Evolutionary conservation across 2,888 invertebrate species (phyloP).

Genomic region (Eurois occulta): DNA sequence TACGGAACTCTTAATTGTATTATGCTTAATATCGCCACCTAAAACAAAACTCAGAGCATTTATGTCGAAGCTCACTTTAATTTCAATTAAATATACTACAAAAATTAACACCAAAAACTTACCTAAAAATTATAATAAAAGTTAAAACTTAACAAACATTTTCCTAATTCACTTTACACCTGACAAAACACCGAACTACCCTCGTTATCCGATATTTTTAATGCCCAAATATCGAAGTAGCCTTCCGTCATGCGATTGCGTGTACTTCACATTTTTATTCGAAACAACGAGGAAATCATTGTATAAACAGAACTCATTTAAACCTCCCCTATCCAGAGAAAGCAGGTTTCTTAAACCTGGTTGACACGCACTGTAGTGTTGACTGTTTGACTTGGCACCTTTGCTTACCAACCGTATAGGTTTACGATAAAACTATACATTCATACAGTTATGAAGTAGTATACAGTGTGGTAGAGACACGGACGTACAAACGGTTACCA

Average conservation of each 20-base stretch:
- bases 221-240: slow-evolving; percentile 71
- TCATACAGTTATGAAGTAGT: not conserved
- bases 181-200: slow-evolving; percentile 69
- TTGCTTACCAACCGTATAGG: not conserved
- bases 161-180: slow-evolving; percentile 69
- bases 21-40: too few species aligned
- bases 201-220: slow-evolving; percentile 72
- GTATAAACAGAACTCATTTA: slow-evolving; percentile 68
- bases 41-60: not conserved
- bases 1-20: too few species aligned
- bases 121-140: slow-evolving; percentile 12
- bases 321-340: slow-evolving; percentile 56
- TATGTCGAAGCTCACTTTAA: not conserved
- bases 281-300: slow-evolving; percentile 64
- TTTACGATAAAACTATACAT: not conserved
- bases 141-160: slow-evolving; percentile 34
- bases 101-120: too few species aligned
- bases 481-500: too few species aligned
- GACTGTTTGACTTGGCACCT: slow-evolving; percentile 19
- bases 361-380: slow-evolving; percentile 41
- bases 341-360: slow-evolving; percentile 39
- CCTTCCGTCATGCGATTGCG: slow-evolving; percentile 83
- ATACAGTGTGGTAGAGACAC: too few species aligned
- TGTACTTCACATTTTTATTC: slow-evolving; percentile 73
- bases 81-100: not conserved